Percentiles rank a stretch among this genome's conserved stretches.
phyloP scores from a whole-genome alignment of 2,888 invertebrate genomes.

The Caenorhabditis drosophilae region DNA sequence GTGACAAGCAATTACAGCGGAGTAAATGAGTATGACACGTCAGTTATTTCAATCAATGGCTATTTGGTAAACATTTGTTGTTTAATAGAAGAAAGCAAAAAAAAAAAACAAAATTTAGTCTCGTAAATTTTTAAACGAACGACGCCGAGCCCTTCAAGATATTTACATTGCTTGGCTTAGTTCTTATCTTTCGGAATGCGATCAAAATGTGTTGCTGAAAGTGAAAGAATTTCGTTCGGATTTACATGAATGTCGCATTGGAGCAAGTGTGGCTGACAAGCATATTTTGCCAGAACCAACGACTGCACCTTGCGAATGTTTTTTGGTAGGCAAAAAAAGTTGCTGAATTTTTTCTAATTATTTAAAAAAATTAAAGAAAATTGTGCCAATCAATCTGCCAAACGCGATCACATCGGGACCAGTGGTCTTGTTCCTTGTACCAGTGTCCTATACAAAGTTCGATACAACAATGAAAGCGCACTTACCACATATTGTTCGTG shows the following conservation, averaged over 20 bases:
- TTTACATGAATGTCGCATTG: neutral
- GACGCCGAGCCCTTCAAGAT: neutral
- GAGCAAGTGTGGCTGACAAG: neutral
- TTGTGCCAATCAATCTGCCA: no score
- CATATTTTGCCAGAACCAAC: constrained; percentile 2
- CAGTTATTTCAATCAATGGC: neutral
- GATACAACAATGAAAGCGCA: constrained; percentile 24
- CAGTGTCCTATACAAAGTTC: constrained; percentile 10
- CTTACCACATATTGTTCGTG: constrained; percentile 19
- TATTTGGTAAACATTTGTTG: neutral
- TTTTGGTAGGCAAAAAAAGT: no score
- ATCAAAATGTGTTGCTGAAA: neutral
- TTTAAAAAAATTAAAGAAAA: no score
- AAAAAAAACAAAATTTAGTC: neutral
- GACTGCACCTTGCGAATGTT: neutral
- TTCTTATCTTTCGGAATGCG: neutral
- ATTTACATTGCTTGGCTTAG: neutral
- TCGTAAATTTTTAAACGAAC: constrained; percentile 1
- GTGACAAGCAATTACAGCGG: no score
- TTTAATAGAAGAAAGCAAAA: no score
- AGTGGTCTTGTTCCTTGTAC: constrained; percentile 17
- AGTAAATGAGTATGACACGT: neutral
- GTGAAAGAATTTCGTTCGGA: neutral
- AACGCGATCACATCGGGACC: no score
- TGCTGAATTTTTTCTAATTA: no score